Conservation (phyloP, 2,888 invertebrate species). For the Xestia ashworthii region DNA sequence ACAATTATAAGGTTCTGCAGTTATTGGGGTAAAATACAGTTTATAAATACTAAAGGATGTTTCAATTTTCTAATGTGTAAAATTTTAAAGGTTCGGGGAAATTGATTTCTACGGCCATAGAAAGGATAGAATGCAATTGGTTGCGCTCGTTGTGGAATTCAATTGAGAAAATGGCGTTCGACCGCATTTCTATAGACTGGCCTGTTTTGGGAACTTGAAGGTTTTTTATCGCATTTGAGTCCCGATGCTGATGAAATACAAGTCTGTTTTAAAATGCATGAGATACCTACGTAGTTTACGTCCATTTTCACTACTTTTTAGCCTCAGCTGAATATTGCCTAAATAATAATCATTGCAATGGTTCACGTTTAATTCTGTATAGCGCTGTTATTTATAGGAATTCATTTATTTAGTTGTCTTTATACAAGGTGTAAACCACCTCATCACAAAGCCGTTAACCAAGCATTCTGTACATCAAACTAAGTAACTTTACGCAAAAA, state of each 20-base stretch:
- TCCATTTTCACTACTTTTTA: neutral
- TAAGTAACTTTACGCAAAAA: no score
- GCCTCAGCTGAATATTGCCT: neutral
- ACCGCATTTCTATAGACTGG: neutral
- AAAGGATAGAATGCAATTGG: constrained; percentile 41
- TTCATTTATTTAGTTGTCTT: neutral
- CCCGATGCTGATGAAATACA: neutral
- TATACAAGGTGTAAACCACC: no score
- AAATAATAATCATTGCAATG: neutral
- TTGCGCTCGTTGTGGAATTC: constrained; percentile 35
- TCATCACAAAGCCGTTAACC: no score
- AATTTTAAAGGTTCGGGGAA: constrained; percentile 28
- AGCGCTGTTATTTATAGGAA: neutral
- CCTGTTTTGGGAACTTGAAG: neutral
- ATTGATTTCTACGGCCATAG: constrained; percentile 53
- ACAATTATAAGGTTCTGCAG: neutral
- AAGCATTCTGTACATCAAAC: no score
- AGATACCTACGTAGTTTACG: neutral
- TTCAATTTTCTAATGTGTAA: constrained; percentile 54
- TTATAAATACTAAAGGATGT: constrained; percentile 48
- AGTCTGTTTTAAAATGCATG: neutral
- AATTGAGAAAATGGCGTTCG: constrained; percentile 23
- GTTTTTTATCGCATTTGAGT: neutral
- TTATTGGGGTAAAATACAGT: constrained; percentile 20
- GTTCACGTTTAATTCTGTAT: neutral